These are phyloP conservation scores for Rhagoletis pomonella DNA, from an alignment of 1,140 invertebrate species.

Conservation along the genomic window DNA sequence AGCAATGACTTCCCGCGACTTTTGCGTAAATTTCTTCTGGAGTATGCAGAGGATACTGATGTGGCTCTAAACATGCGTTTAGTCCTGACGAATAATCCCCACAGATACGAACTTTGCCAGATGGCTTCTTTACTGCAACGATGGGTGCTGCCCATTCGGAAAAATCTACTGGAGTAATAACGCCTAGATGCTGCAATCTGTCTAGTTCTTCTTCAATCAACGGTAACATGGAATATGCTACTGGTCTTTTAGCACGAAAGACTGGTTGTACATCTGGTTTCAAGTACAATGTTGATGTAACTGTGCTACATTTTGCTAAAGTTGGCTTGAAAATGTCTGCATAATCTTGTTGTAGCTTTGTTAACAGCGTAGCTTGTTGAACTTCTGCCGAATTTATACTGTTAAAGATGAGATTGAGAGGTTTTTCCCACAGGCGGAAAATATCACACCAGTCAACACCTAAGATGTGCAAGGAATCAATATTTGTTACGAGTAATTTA, in stretches of 20 bases:
- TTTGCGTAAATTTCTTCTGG: slow-evolving; percentile 54
- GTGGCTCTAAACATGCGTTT: slow-evolving; percentile 53
- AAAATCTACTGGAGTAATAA: slow-evolving; percentile 61
- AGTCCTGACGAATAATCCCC: slow-evolving; percentile 59
- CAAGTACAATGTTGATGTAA: not conserved
- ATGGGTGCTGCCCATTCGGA: slow-evolving; percentile 73
- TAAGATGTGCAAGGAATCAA: slow-evolving; percentile 27
- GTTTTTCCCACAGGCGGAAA: no score
- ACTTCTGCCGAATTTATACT: not conserved
- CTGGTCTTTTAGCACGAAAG: not conserved
- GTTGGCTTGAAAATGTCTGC: not conserved
- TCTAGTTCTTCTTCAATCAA: slow-evolving; percentile 47
- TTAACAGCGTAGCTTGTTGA: not conserved
- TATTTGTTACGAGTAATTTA: slow-evolving; percentile 29
- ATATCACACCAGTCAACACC: not conserved
- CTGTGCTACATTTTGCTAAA: not conserved
- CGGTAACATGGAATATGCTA: slow-evolving; percentile 3
- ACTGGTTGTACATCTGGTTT: not conserved
- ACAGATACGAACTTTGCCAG: slow-evolving; percentile 45
- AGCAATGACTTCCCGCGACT: slow-evolving; percentile 21
- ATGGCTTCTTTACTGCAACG: slow-evolving; percentile 69
- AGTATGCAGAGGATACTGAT: slow-evolving; percentile 56
- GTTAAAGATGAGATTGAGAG: not conserved
- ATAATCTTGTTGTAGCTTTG: not conserved
- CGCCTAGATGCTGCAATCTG: slow-evolving; percentile 5